A percentile compares a stretch with the other conserved stretches of the same genome.
Conservation (phyloP, 2,113 vertebrate species). For the Solea senegalensis region DNA sequence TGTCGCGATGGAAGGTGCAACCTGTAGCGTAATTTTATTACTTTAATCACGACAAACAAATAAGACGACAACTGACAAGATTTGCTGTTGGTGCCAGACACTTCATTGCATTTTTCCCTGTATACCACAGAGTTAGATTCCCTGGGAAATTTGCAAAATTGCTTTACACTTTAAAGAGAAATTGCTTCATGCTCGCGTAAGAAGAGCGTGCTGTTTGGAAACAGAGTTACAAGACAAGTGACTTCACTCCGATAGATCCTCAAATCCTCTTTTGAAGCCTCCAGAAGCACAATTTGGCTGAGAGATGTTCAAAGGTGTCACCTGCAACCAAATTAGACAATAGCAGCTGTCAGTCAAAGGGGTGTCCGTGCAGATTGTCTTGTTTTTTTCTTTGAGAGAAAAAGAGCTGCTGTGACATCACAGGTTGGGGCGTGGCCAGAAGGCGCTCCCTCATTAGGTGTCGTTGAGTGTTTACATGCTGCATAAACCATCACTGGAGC, state of each 20-base stretch:
- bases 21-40: slow-evolving; percentile 40
- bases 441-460: background rate
- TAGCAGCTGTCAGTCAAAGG: no score
- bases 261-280: no score
- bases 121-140: slow-evolving; percentile 39
- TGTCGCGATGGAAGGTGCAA: slow-evolving; percentile 28
- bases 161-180: slow-evolving; percentile 32
- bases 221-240: slow-evolving; percentile 44
- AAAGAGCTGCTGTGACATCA: slow-evolving; percentile 37
- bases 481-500: slow-evolving; percentile 3
- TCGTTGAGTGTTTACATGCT: background rate
- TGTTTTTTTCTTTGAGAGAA: slow-evolving; percentile 32
- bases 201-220: slow-evolving; percentile 37
- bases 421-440: background rate
- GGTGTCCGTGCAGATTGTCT: background rate
- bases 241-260: background rate
- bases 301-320: no score
- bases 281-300: no score
- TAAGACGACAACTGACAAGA: slow-evolving; percentile 28
- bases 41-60: slow-evolving; percentile 50
- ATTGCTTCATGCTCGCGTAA: slow-evolving; percentile 74
- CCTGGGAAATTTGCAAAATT: slow-evolving; percentile 55
- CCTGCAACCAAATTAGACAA: no score
- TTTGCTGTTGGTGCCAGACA: slow-evolving; percentile 29
- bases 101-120: slow-evolving; percentile 18